Conservation (phyloP, 2,797 vertebrate genomes). For the Alcedo atthis region DNA sequence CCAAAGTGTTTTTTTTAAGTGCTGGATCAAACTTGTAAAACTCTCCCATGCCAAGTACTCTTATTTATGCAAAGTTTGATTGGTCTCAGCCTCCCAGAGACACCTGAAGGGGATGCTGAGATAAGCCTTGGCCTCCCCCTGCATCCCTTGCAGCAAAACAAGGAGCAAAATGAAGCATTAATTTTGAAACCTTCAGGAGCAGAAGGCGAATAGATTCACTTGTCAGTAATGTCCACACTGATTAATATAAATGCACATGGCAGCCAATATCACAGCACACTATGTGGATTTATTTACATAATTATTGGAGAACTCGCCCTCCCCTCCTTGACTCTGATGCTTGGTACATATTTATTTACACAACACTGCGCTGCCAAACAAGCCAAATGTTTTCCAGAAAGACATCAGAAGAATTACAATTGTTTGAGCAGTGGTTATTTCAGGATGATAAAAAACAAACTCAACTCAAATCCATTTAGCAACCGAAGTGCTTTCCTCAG, state of each 20-base stretch:
- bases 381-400: slow-evolving; percentile 63
- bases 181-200: slow-evolving; percentile 40
- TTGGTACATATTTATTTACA: slow-evolving; percentile 66
- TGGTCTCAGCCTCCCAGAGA: slow-evolving; percentile 31
- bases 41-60: background rate
- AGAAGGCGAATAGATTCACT: slow-evolving; percentile 37
- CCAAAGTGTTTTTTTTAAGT: slow-evolving; percentile 8
- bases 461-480: slow-evolving; percentile 36
- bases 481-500: slow-evolving; percentile 20
- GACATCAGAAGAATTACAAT: slow-evolving; percentile 54
- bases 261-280: slow-evolving; percentile 38
- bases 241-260: slow-evolving; percentile 67
- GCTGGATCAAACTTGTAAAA: slow-evolving; percentile 13
- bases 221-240: slow-evolving; percentile 44
- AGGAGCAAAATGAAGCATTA: background rate
- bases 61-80: slow-evolving; percentile 26
- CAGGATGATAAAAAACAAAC: slow-evolving; percentile 52
- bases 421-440: slow-evolving; percentile 47
- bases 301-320: slow-evolving; percentile 60
- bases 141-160: background rate
- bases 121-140: background rate
- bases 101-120: slow-evolving; percentile 59
- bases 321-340: slow-evolving; percentile 50
- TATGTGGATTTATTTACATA: slow-evolving; percentile 71
- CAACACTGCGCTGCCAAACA: slow-evolving; percentile 41